A percentile compares a stretch with the other conserved stretches of the same genome.
Conservation (phyloP, 2,113 vertebrate genomes). For the Hippopotamus amphibius region DNA sequence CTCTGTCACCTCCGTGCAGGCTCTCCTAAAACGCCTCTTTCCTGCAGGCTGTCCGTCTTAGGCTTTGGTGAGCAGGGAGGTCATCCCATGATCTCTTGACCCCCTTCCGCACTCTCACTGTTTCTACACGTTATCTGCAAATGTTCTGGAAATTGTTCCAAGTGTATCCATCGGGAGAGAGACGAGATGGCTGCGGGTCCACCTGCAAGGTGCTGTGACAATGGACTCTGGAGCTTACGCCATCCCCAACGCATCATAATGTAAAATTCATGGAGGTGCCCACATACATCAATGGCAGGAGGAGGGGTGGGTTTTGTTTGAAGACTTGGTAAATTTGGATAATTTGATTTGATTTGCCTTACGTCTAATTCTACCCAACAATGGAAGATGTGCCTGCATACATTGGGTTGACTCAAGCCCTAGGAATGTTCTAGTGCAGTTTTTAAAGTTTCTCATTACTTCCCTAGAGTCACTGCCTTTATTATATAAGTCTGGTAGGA, state of each 20-base stretch:
- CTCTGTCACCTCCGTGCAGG: not conserved
- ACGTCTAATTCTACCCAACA: not conserved
- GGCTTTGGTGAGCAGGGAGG: not conserved
- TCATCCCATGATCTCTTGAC: not conserved
- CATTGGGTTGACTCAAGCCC: not conserved
- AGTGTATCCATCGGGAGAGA: not conserved
- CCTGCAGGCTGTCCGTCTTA: not conserved
- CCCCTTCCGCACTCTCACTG: fast-evolving
- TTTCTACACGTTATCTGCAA: constrained; percentile 17
- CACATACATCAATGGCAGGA: not conserved
- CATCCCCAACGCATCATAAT: not conserved
- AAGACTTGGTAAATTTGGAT: not conserved
- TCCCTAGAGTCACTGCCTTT: not conserved
- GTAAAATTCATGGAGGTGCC: not conserved
- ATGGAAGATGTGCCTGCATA: not conserved
- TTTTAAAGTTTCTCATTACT: constrained; percentile 9
- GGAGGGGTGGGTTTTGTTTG: not conserved
- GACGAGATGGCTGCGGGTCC: not conserved
- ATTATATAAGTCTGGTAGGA: not conserved
- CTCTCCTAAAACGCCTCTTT: not conserved
- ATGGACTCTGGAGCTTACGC: not conserved
- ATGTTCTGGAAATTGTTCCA: not conserved
- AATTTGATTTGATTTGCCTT: not conserved
- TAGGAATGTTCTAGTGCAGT: not conserved
- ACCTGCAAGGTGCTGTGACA: not conserved